Evolutionary conservation across 1,140 invertebrate genomes (phyloP).

Genomic region (Steinernema khuongi): DNA sequence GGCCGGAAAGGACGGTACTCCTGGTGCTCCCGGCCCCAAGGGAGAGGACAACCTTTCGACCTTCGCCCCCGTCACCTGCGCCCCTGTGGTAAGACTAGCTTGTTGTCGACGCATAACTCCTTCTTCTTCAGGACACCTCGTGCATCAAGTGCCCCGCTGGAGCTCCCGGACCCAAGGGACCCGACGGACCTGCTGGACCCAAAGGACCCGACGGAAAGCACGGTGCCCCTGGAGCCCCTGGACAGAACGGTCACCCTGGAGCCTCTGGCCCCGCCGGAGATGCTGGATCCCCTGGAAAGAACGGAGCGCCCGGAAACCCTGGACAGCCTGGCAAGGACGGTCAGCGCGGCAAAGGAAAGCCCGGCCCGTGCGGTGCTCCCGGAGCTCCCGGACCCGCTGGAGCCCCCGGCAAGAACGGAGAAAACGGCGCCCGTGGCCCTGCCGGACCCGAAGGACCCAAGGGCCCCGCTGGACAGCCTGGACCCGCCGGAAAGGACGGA

Average conservation of each 20-base stretch:
- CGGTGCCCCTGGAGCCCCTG: too few relatives aligned
- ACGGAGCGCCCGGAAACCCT: constrained; percentile 37
- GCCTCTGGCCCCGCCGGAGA: constrained; percentile 41
- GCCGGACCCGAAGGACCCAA: constrained; percentile 36
- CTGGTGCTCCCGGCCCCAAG: not conserved
- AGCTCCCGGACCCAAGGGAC: too few relatives aligned
- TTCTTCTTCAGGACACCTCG: too few relatives aligned
- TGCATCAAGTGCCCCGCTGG: too few relatives aligned
- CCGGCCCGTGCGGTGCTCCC: not conserved
- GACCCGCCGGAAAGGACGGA: not conserved
- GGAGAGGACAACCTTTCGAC: constrained; percentile 25
- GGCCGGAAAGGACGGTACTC: too few relatives aligned
- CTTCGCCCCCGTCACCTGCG: constrained; percentile 20
- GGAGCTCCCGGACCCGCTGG: constrained; percentile 34
- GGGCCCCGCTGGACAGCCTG: constrained; percentile 13
- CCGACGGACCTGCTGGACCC: too few relatives aligned
- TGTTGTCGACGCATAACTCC: too few relatives aligned
- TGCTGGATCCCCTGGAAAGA: constrained; percentile 42
- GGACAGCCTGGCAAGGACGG: constrained; percentile 16
- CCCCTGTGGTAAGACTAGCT: too few relatives aligned
- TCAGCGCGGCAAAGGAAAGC: not conserved
- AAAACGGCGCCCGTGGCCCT: constrained; percentile 22
- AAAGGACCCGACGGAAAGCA: too few relatives aligned
- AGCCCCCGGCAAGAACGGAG: constrained; percentile 29
- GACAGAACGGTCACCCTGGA: too few relatives aligned